Evolutionary conservation across 2,888 invertebrate genomes (phyloP).

Genomic region (Catonia carolina): DNA sequence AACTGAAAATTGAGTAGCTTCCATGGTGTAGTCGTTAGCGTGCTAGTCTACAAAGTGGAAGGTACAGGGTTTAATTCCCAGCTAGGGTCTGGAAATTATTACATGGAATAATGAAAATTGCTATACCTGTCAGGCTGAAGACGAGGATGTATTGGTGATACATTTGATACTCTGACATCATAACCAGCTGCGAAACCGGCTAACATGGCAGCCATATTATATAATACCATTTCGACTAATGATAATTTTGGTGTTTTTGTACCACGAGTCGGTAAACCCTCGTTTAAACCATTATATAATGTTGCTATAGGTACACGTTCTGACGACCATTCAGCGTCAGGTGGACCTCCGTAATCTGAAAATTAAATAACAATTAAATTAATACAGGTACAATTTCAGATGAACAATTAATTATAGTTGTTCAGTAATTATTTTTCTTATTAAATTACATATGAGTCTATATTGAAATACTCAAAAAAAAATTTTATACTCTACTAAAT

Average conservation of each 20-base stretch:
- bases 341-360: constrained; percentile 8
- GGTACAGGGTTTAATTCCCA: no score
- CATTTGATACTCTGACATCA: constrained; percentile 83
- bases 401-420: neutral
- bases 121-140: constrained; percentile 63
- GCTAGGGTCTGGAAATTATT: no score
- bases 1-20: no score
- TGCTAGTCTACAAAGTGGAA: no score
- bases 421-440: neutral
- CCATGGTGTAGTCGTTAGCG: no score
- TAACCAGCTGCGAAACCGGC: constrained; percentile 89
- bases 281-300: constrained; percentile 56
- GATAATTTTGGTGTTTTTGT: constrained; percentile 51
- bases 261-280: constrained; percentile 13
- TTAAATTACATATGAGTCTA: neutral
- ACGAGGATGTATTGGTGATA: constrained; percentile 74
- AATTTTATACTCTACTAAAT: no score
- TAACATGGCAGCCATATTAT: constrained; percentile 86
- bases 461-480: no score
- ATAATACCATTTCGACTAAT: constrained; percentile 70
- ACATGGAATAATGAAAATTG: no score
- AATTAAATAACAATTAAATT: neutral
- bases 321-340: neutral
- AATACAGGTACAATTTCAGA: neutral
- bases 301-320: constrained; percentile 66